phyloP scores from a whole-genome alignment of 2,113 vertebrate species.

The Arizona elegans region DNA sequence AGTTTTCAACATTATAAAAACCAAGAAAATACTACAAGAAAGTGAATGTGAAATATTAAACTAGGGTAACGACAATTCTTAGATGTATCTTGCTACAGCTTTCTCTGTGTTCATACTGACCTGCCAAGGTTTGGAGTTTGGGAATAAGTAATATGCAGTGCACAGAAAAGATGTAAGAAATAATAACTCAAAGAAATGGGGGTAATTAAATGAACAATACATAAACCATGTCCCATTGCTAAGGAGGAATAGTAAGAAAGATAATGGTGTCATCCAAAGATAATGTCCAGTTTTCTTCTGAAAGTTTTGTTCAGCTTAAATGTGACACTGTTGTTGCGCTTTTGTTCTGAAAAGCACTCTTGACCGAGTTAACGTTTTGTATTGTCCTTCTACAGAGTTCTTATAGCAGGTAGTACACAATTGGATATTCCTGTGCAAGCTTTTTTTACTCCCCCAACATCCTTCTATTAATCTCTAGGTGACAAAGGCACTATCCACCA shows the following conservation, averaged over 20 bases:
- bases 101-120: not conserved
- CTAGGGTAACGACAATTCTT: not conserved
- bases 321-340: not conserved
- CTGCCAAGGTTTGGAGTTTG: not conserved
- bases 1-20: constrained; percentile 32
- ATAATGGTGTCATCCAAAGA: not conserved
- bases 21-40: constrained; percentile 29
- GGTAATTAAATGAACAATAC: not conserved
- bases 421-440: not conserved
- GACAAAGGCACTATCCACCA: not conserved
- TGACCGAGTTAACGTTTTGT: not conserved
- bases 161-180: not conserved
- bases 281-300: not conserved
- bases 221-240: not conserved
- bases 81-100: not conserved
- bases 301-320: not conserved
- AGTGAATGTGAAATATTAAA: not conserved
- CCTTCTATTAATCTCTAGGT: not conserved
- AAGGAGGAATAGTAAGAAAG: not conserved
- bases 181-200: not conserved
- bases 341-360: not conserved
- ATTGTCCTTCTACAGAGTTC: not conserved
- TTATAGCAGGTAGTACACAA: not conserved
- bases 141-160: not conserved
- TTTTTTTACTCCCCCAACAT: not conserved